Conservation (phyloP, 2,888 invertebrate genomes). For the Ophraella communa region DNA sequence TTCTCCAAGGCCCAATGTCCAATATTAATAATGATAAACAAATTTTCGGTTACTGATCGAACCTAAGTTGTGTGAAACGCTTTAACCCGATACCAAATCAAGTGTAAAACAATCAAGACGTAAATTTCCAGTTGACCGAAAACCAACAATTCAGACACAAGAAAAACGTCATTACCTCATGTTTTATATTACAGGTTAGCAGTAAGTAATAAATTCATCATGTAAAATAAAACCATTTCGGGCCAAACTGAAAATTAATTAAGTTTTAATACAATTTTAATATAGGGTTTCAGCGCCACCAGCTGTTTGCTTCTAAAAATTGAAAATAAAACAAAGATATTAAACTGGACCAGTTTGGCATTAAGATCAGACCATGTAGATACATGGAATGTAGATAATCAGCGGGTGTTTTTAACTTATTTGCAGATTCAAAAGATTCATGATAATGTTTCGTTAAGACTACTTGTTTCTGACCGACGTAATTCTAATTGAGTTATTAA, state of each 20-base stretch:
- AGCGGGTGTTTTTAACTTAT: neutral
- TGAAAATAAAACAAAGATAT: constrained; percentile 27
- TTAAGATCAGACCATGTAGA: constrained; percentile 8
- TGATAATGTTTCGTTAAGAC: neutral
- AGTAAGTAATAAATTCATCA: constrained; percentile 36
- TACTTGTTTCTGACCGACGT: too few relatives aligned
- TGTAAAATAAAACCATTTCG: constrained; percentile 32
- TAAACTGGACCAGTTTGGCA: constrained; percentile 16
- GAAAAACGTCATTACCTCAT: constrained; percentile 33
- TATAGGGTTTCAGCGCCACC: constrained; percentile 54
- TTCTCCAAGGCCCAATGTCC: too few relatives aligned
- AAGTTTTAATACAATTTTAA: constrained; percentile 56
- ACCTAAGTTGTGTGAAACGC: too few relatives aligned
- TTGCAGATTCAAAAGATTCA: neutral
- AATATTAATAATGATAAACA: too few relatives aligned
- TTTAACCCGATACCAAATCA: too few relatives aligned
- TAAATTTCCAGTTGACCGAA: constrained; percentile 24
- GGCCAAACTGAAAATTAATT: constrained; percentile 46
- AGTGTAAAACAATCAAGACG: constrained; percentile 30
- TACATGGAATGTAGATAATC: neutral
- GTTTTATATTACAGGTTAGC: constrained; percentile 31
- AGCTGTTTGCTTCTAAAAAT: constrained; percentile 47
- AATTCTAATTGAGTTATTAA: too few relatives aligned
- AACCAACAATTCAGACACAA: constrained; percentile 29
- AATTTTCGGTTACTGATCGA: too few relatives aligned